phyloP scores from a whole-genome alignment of 2,113 vertebrate species.

The Dolichotis patagonum region DNA sequence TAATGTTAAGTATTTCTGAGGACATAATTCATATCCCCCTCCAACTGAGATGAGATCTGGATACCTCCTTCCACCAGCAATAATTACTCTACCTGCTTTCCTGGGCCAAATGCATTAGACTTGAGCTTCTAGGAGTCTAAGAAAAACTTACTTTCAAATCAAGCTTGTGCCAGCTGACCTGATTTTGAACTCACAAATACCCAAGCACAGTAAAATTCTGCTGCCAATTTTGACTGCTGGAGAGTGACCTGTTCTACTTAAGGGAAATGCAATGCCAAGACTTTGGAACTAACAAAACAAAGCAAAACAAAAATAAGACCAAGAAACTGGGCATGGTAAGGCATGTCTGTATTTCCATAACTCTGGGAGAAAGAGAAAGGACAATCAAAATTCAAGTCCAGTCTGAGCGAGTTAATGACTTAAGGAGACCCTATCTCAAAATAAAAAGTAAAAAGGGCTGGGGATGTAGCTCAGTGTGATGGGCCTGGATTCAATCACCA shows the following conservation, averaged over 20 bases:
- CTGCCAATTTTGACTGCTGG: conserved; percentile 31
- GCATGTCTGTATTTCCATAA: background rate
- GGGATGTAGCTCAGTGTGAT: background rate
- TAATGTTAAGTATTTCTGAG: conserved; percentile 64
- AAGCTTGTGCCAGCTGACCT: conserved; percentile 23
- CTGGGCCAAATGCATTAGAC: background rate
- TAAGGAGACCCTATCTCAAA: background rate
- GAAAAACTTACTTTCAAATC: conserved; percentile 48
- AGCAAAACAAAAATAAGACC: background rate
- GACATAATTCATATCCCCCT: background rate
- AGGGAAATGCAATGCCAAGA: conserved; percentile 24
- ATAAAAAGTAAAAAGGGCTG: background rate
- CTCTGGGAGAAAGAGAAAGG: background rate
- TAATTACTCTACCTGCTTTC: conserved; percentile 23
- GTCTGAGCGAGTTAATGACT: background rate
- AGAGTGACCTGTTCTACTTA: conserved; percentile 42
- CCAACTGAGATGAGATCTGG: background rate
- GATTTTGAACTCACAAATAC: conserved; percentile 23
- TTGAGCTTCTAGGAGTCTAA: background rate
- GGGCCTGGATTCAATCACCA: background rate
- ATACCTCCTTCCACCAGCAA: conserved; percentile 11
- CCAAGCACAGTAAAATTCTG: conserved; percentile 57
- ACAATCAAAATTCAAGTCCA: background rate
- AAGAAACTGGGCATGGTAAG: background rate
- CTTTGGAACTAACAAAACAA: conserved; percentile 34